These are phyloP conservation scores for Connochaetes taurinus DNA, from an alignment of 2,113 vertebrate genomes.

Conservation along the genomic window DNA sequence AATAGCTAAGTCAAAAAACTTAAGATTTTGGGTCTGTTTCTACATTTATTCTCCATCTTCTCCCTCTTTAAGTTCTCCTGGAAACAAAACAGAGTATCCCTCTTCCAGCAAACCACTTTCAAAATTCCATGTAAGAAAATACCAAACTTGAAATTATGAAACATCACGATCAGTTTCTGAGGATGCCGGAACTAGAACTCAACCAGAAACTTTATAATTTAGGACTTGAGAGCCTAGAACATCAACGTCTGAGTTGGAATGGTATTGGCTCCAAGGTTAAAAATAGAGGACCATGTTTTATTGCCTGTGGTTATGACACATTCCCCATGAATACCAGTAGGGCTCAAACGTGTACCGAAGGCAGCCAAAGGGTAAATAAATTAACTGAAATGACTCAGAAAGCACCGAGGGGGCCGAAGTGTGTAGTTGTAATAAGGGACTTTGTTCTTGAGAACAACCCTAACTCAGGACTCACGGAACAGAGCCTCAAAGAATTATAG, in stretches of 20 bases:
- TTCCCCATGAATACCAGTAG: constrained; percentile 45
- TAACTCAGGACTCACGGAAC: constrained; percentile 46
- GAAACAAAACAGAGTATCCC: neutral
- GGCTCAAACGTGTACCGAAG: neutral
- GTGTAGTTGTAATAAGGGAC: constrained; percentile 46
- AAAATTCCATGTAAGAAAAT: neutral
- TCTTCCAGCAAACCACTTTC: neutral
- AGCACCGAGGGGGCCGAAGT: constrained; percentile 49
- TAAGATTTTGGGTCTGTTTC: neutral
- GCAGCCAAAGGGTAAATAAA: constrained; percentile 68
- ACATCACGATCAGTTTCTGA: neutral
- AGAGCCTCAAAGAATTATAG: neutral
- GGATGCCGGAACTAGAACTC: neutral
- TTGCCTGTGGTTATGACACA: constrained; percentile 39
- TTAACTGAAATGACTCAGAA: constrained; percentile 70
- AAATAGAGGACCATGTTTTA: constrained; percentile 14
- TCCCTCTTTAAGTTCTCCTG: neutral
- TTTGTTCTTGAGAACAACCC: constrained; percentile 44
- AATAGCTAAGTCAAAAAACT: constrained; percentile 1
- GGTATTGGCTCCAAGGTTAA: accelerated
- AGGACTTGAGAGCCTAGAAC: neutral
- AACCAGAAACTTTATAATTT: neutral
- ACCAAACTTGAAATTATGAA: constrained; percentile 15
- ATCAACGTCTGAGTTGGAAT: neutral
- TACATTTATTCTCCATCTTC: neutral